Evolutionary conservation across 2,888 invertebrate genomes (phyloP).

Genomic region (Chromoteleia sp.): DNA sequence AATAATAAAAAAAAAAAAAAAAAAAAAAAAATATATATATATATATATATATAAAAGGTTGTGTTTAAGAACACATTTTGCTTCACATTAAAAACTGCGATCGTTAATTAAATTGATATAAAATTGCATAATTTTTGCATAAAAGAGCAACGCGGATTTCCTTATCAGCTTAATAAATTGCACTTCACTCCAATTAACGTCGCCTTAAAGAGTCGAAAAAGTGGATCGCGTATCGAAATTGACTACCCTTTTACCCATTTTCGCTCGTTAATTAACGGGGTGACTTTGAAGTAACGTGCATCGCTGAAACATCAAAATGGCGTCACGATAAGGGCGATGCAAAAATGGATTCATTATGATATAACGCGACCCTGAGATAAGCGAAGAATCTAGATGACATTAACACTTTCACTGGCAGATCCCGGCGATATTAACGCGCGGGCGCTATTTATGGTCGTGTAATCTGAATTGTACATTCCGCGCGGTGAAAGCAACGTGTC

Average conservation of each 20-base stretch:
- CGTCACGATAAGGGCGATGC: slow-evolving; percentile 28
- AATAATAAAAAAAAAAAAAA: too few relatives aligned
- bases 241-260: not conserved
- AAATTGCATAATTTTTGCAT: too few relatives aligned
- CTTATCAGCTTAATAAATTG: too few relatives aligned
- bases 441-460: slow-evolving; percentile 50
- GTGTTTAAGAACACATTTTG: too few relatives aligned
- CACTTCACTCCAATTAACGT: not conserved
- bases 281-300: not conserved
- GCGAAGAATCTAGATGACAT: slow-evolving; percentile 55
- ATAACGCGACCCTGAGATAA: slow-evolving; percentile 66
- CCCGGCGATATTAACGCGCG: slow-evolving; percentile 35
- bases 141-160: too few relatives aligned
- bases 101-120: too few relatives aligned
- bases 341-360: slow-evolving; percentile 47
- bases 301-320: not conserved
- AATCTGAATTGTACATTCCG: slow-evolving; percentile 56
- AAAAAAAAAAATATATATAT: too few relatives aligned
- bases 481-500: slow-evolving; percentile 49
- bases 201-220: slow-evolving; percentile 1
- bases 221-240: slow-evolving; percentile 14
- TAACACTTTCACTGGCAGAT: slow-evolving; percentile 62
- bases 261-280: slow-evolving; percentile 17
- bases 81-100: too few relatives aligned
- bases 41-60: too few relatives aligned